Conservation (phyloP, 1,140 invertebrate species). For the Atta texana region DNA sequence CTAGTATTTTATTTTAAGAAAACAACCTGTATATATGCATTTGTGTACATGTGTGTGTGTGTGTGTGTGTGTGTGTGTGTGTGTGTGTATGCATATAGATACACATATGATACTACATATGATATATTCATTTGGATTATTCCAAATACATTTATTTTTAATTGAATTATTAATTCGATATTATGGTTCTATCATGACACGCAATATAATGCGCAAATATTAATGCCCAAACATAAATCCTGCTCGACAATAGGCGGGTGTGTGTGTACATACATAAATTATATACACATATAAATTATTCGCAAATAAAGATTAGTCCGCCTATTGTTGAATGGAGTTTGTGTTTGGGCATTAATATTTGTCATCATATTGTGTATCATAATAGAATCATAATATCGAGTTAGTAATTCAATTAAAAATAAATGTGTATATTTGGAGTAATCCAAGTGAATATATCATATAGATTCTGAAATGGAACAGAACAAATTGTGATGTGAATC, state of each 20-base stretch:
- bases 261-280: too few relatives aligned
- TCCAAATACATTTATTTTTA: too few relatives aligned
- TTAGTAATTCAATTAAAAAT: conserved; percentile 12
- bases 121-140: too few relatives aligned
- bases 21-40: background rate
- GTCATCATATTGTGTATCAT: background rate
- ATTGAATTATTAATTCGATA: too few relatives aligned
- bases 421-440: conserved; percentile 15
- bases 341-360: background rate
- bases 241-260: too few relatives aligned
- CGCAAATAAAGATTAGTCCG: background rate
- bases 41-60: background rate
- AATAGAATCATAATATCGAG: conserved; percentile 25
- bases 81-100: too few relatives aligned
- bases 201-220: too few relatives aligned
- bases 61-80: too few relatives aligned
- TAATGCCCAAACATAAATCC: too few relatives aligned
- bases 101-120: too few relatives aligned
- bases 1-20: background rate
- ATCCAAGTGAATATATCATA: background rate
- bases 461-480: background rate
- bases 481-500: background rate
- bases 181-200: too few relatives aligned
- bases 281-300: too few relatives aligned
- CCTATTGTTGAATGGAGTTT: background rate